Conservation (phyloP, 1,140 invertebrate genomes). For the Penaeus indicus region DNA sequence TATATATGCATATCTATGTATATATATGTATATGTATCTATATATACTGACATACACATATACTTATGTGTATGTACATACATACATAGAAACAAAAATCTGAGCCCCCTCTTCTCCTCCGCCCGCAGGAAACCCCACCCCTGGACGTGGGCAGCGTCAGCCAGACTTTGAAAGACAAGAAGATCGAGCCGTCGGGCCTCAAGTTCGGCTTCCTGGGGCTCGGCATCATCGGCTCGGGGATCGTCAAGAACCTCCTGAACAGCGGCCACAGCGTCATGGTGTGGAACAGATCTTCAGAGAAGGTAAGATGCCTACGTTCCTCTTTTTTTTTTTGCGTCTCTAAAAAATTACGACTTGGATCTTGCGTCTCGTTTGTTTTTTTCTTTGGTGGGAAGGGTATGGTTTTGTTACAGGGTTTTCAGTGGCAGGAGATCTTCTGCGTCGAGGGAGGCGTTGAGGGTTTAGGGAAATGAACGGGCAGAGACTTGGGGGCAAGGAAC, state of each 20-base stretch:
- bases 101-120: constrained; percentile 58
- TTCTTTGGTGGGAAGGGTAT: background rate
- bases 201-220: constrained; percentile 96
- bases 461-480: too few relatives aligned
- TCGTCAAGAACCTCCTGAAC: constrained; percentile 94
- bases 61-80: background rate
- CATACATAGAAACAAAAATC: constrained; percentile 22
- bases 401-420: too few relatives aligned
- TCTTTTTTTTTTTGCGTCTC: too few relatives aligned
- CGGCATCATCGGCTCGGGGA: constrained; percentile 95
- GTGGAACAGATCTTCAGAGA: constrained; percentile 93
- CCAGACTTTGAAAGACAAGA: constrained; percentile 85
- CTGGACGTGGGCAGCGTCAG: constrained; percentile 84
- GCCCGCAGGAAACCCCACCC: constrained; percentile 78
- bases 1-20: too few relatives aligned
- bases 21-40: too few relatives aligned
- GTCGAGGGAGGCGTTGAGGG: too few relatives aligned
- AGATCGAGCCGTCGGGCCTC: constrained; percentile 86
- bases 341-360: too few relatives aligned
- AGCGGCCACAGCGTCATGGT: constrained; percentile 93
- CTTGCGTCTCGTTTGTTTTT: background rate
- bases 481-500: too few relatives aligned
- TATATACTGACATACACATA: too few relatives aligned
- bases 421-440: too few relatives aligned
- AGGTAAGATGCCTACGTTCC: constrained; percentile 78